Conservation (phyloP, 92 coral and sea anemone species). For the Siderastrea radians region DNA sequence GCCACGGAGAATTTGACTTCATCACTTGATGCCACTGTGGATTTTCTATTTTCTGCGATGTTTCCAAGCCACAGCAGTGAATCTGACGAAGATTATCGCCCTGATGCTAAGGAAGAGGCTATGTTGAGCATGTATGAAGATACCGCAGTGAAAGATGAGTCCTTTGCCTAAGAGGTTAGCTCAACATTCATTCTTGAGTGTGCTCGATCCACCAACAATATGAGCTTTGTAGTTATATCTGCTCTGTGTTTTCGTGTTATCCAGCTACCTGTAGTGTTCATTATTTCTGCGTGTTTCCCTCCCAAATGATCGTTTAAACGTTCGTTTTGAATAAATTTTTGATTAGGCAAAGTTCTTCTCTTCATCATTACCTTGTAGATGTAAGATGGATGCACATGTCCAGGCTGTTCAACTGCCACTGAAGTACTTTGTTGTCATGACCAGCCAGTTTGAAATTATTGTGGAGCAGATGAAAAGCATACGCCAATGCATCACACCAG, state of each 20-base stretch:
- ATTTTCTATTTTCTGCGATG: neutral
- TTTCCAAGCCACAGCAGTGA: constrained; percentile 18
- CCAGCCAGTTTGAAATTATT: no score
- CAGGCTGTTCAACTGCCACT: neutral
- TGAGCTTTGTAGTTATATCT: neutral
- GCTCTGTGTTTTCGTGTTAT: neutral
- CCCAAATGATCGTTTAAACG: neutral
- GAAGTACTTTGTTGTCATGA: neutral
- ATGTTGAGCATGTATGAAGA: no score
- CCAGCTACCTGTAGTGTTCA: neutral
- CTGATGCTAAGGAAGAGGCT: no score
- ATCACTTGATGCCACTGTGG: neutral
- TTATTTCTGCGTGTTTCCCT: no score
- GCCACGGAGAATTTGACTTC: neutral
- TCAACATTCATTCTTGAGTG: neutral
- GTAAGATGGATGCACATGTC: neutral
- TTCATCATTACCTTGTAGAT: neutral
- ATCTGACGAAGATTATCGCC: constrained; percentile 23
- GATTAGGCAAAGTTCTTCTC: neutral
- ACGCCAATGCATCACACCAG: neutral
- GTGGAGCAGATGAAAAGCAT: no score
- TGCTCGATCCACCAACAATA: neutral
- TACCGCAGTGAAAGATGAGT: neutral
- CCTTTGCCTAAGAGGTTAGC: neutral
- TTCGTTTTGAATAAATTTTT: neutral